Evolutionary conservation across 2,888 invertebrate species (phyloP).

Genomic region (Pandemis heparana): DNA sequence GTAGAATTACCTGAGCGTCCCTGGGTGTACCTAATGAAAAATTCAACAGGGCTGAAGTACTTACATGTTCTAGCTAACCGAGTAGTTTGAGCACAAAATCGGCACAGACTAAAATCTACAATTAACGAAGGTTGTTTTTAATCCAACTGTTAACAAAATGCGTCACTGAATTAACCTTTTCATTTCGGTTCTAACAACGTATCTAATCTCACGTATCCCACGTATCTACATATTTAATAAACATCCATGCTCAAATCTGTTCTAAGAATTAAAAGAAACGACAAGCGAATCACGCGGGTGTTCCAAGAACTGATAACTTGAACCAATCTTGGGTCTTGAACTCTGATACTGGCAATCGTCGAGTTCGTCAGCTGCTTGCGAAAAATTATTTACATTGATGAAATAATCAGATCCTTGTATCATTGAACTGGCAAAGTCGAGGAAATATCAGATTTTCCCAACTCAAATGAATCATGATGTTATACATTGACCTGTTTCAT

Average conservation of each 20-base stretch:
- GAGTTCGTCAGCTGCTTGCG: background rate
- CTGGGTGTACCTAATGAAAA: too few relatives aligned
- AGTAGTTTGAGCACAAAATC: too few relatives aligned
- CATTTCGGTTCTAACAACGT: background rate
- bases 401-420: conserved; percentile 1
- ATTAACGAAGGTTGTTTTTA: background rate
- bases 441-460: background rate
- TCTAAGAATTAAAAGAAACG: conserved; percentile 1
- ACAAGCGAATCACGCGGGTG: conserved; percentile 4
- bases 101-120: background rate
- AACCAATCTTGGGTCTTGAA: conserved; percentile 15
- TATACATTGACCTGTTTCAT: conserved; percentile 1
- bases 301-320: conserved; percentile 9
- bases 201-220: background rate
- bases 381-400: conserved; percentile 5
- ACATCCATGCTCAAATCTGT: conserved; percentile 7
- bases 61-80: too few relatives aligned
- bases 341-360: conserved; percentile 2
- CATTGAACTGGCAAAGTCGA: conserved; percentile 8
- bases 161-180: background rate
- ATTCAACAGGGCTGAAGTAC: too few relatives aligned
- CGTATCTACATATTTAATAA: background rate
- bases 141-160: background rate
- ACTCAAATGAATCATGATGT: background rate
- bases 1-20: too few relatives aligned